phyloP scores from a whole-genome alignment of 2,113 vertebrate genomes.

The Dendrocopos noguchii region DNA sequence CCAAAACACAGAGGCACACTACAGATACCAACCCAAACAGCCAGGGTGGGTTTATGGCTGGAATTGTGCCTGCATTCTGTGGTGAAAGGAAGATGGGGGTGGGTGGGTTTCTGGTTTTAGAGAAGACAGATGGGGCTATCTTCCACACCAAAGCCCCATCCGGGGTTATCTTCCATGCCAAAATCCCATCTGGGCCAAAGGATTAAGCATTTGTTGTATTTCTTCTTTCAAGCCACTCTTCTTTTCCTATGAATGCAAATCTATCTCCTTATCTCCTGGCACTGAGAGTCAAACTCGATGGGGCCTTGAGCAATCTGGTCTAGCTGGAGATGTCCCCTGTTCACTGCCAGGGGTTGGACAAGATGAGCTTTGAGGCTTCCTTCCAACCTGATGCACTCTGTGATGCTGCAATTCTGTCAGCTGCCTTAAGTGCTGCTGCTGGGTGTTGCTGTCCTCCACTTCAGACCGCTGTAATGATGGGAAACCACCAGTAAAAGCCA shows the following conservation, averaged over 20 bases:
- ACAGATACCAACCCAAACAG: accelerated
- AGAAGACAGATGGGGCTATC: neutral
- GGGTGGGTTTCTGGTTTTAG: neutral
- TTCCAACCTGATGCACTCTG: no score
- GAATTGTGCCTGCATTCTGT: neutral
- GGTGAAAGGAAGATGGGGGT: neutral
- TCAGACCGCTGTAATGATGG: neutral
- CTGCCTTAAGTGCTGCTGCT: neutral
- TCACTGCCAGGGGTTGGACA: no score
- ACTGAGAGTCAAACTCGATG: no score
- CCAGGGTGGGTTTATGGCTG: neutral
- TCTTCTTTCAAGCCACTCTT: slow-evolving; percentile 15
- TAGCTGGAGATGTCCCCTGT: no score
- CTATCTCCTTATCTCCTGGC: neutral
- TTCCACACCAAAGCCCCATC: neutral
- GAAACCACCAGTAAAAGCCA: slow-evolving; percentile 20
- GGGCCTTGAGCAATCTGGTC: no score
- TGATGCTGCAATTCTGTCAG: neutral
- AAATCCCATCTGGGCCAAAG: neutral
- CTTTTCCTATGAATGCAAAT: neutral
- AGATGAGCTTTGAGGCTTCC: no score
- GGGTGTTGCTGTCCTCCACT: neutral
- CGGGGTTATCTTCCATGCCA: neutral
- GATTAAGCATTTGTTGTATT: neutral
- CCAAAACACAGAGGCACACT: accelerated